These are phyloP conservation scores for Monodelphis domestica DNA, from an alignment of 2,797 vertebrate species.

Conservation along the genomic window DNA sequence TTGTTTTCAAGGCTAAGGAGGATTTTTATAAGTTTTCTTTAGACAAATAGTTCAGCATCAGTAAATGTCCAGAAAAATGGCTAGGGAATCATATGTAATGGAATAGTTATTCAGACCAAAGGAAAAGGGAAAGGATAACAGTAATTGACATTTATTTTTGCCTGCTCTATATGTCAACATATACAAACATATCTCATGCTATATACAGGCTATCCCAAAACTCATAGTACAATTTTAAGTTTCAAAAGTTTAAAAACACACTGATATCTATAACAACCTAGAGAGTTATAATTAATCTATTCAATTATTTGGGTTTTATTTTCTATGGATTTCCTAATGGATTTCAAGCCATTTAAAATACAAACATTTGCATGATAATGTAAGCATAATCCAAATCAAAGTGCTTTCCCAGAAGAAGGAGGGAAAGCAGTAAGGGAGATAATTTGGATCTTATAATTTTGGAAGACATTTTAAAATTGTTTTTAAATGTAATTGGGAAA, in stretches of 20 bases:
- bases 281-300: neutral
- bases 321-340: neutral
- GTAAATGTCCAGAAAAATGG: neutral
- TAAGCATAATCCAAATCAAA: no score
- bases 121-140: neutral
- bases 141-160: neutral
- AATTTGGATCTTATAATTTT: no score
- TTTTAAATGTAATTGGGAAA: no score
- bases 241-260: neutral
- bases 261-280: neutral
- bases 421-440: no score
- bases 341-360: neutral
- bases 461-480: no score
- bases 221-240: neutral
- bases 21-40: neutral
- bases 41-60: neutral
- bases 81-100: neutral
- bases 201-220: neutral
- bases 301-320: neutral
- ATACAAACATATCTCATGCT: neutral
- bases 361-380: no score
- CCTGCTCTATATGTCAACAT: neutral
- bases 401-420: no score
- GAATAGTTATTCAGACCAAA: neutral
- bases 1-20: neutral